phyloP scores from a whole-genome alignment of 2,113 vertebrate species.

The Ursus arctos region DNA sequence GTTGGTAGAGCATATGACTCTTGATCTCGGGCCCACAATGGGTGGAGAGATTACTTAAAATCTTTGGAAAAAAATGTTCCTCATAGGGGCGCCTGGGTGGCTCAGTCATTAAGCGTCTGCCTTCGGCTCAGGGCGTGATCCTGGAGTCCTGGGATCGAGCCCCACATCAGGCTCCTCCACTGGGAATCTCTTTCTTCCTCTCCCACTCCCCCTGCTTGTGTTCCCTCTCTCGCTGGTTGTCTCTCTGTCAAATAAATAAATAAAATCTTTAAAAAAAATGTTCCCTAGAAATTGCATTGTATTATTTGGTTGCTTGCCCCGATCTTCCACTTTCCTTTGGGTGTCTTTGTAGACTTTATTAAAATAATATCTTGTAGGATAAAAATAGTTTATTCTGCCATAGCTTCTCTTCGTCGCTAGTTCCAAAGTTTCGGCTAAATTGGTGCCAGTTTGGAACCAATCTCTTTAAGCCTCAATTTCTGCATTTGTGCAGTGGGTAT shows the following conservation, averaged over 20 bases:
- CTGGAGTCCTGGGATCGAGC: no score
- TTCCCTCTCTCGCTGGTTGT: no score
- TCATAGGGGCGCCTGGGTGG: background rate
- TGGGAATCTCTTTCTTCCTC: no score
- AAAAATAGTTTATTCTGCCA: background rate
- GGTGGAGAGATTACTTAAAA: background rate
- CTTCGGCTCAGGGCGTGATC: no score
- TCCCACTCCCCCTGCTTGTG: no score
- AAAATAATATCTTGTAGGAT: background rate
- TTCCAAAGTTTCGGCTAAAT: conserved; percentile 6
- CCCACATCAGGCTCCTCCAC: no score
- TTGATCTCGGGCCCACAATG: background rate
- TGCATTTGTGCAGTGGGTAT: background rate
- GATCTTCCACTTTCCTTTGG: background rate
- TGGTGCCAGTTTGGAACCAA: background rate
- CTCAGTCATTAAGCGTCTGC: no score
- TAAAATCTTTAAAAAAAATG: background rate
- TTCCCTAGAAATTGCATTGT: background rate
- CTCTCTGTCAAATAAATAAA: background rate
- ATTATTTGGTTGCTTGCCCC: background rate
- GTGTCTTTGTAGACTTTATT: background rate
- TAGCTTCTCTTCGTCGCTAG: background rate
- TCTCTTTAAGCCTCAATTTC: background rate
- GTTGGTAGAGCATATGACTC: background rate
- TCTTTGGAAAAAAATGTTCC: background rate